Conservation (phyloP, 64 coral and sea anemone species). For the Exaiptasia diaphana region DNA sequence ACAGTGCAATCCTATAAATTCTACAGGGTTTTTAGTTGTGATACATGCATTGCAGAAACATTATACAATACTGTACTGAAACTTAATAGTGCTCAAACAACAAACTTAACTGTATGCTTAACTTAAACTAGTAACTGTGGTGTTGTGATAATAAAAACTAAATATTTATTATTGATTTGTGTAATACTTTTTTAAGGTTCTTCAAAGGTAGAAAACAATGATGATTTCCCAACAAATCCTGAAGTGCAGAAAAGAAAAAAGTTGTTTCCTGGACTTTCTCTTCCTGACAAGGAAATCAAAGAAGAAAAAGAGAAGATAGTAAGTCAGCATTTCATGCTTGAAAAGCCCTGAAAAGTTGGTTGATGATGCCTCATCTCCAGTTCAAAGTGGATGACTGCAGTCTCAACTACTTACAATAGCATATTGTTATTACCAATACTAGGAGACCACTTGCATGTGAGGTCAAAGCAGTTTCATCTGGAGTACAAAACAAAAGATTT, state of each 20-base stretch:
- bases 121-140: too few relatives aligned
- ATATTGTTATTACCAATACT: not conserved
- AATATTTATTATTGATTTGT: too few relatives aligned
- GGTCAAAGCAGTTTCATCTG: not conserved
- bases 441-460: not conserved
- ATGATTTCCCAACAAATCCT: conserved; percentile 23
- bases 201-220: conserved; percentile 30
- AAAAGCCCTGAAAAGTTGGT: not conserved
- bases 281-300: conserved; percentile 60
- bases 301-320: conserved; percentile 6
- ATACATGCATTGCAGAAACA: too few relatives aligned
- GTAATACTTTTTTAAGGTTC: not conserved
- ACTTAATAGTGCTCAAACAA: too few relatives aligned
- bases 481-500: not conserved
- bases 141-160: too few relatives aligned
- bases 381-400: not conserved
- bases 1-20: too few relatives aligned
- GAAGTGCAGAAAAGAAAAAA: conserved; percentile 56
- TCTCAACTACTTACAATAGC: not conserved
- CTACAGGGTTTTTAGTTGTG: too few relatives aligned
- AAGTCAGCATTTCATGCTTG: not conserved
- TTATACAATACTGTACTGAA: too few relatives aligned
- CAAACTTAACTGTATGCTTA: too few relatives aligned
- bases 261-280: conserved; percentile 77
- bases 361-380: not conserved